Base-by-base conservation (phyloP, 1,140 invertebrate species). In the Oscheius sp. region DNA sequence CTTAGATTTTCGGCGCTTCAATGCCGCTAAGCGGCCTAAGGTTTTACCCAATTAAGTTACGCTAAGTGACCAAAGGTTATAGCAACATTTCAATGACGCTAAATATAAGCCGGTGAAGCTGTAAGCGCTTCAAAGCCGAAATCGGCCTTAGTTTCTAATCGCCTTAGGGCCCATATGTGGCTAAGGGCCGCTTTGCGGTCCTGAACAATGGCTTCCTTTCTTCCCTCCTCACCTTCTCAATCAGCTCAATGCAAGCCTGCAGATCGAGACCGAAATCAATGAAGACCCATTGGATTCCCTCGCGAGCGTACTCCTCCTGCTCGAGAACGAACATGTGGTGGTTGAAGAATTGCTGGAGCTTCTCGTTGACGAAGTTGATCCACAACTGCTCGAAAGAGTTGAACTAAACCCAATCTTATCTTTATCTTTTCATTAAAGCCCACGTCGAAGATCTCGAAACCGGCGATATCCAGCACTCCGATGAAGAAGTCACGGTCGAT, bases 191-290 rank as follows among this genome's bases (percentile, higher is more conserved):
- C n/a, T n/a, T n/a, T n/a, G n/a, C n/a, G n/a, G n/a, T n/a, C n/a
- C n/a, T n/a, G n/a, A n/a, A n/a, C n/a, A n/a, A n/a, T n/a, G n/a
- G n/a, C n/a, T n/a, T n/a, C n/a, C n/a, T n/a, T n/a, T n/a, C n/a
- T n/a, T n/a, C n/a, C n/a, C n/a, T n/a, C n/a, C n/a, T n/a, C 91
- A 97, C 94, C 93, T 97, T 98, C 89, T 97, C 95, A 87, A 98
- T 96, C 84, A 98, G 90, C 87, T 97, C 95, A 90, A 99, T 98
- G 90, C 94, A 97, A 86, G 93, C 90, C 87, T 91, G 90, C 85
- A 99, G 90, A 89, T 98, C 95, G 91, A 98, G 94, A 88, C 95
- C 95, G 89, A 98, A 98, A 89, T 98, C 95, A 88, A 98, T 97
- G 89, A 97, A 97, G 83, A 91, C 91, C 95, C 95, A 98, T 86